These are phyloP conservation scores for Cephus pygmeus DNA, from an alignment of 2,888 invertebrate genomes.

Conservation along the genomic window DNA sequence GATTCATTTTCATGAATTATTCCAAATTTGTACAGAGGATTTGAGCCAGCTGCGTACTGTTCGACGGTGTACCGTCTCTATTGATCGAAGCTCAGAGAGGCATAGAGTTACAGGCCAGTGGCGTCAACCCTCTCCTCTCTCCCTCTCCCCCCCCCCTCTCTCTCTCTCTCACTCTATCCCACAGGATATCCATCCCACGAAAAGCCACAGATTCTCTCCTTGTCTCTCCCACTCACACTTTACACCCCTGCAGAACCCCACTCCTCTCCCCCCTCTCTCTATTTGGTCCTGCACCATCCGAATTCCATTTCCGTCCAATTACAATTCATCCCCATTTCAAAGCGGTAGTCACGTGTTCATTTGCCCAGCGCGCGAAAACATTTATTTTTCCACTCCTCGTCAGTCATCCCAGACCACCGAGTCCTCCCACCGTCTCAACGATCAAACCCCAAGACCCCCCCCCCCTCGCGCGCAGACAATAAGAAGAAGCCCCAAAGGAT, in stretches of 20 bases:
- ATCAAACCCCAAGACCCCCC: neutral
- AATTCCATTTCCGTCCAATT: conserved; percentile 61
- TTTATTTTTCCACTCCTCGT: conserved; percentile 32
- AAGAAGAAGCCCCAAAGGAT: neutral
- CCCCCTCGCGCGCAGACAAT: conserved; percentile 4
- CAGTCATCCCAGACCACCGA: neutral
- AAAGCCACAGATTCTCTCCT: conserved; percentile 23
- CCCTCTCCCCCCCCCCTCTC: conserved; percentile 23
- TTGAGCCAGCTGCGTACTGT: conserved; percentile 54
- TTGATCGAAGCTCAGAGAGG: conserved; percentile 61
- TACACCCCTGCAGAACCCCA: conserved; percentile 13
- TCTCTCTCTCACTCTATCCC: neutral
- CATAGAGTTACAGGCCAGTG: conserved; percentile 62
- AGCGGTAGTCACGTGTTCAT: conserved; percentile 50
- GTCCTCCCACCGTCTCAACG: conserved; percentile 1
- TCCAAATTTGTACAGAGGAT: conserved; percentile 34
- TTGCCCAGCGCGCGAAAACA: conserved; percentile 38
- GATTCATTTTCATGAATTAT: neutral
- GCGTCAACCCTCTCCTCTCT: conserved; percentile 50
- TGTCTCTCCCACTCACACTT: conserved; percentile 11
- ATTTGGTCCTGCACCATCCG: conserved; percentile 47
- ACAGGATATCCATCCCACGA: neutral
- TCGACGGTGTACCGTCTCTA: conserved; percentile 58
- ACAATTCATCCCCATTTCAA: conserved; percentile 56
- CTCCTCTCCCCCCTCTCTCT: conserved; percentile 20